A percentile compares a stretch with the other conserved stretches of the same genome.
phyloP scores from a whole-genome alignment of 2,888 invertebrate species.

The Octonoba sinensis region DNA sequence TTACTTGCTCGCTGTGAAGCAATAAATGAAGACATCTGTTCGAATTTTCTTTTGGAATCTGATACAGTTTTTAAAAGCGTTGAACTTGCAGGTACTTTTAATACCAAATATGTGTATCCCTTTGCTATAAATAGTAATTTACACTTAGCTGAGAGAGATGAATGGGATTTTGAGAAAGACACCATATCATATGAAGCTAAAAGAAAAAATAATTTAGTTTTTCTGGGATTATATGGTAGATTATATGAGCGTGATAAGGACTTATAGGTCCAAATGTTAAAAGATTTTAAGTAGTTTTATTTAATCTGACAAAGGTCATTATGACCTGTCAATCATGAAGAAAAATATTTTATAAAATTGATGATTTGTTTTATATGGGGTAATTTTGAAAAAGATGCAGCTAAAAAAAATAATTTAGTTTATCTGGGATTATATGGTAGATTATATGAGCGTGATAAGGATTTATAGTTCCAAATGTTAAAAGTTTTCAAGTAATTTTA shows the following conservation, averaged over 20 bases:
- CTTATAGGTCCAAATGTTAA: neutral
- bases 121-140: conserved; percentile 26
- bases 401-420: conserved; percentile 7
- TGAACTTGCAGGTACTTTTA: conserved; percentile 28
- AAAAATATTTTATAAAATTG: too few species aligned
- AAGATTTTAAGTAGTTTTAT: too few species aligned
- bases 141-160: neutral
- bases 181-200: conserved; percentile 1
- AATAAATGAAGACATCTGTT: neutral
- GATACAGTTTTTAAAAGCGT: conserved; percentile 27
- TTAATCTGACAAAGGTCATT: too few species aligned
- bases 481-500: too few species aligned
- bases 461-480: neutral
- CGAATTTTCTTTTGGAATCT: conserved; percentile 5
- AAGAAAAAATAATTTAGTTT: conserved; percentile 12
- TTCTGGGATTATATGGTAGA: conserved; percentile 40
- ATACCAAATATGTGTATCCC: conserved; percentile 34
- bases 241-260: conserved; percentile 29
- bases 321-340: too few species aligned
- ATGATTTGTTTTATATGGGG: too few species aligned
- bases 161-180: conserved; percentile 38
- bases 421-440: conserved; percentile 41
- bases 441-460: conserved; percentile 28
- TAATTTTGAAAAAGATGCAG: conserved; percentile 22
- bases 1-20: conserved; percentile 29